Base-by-base conservation (phyloP, 2,888 invertebrate species). In the Rhamnusium bicolor region DNA sequence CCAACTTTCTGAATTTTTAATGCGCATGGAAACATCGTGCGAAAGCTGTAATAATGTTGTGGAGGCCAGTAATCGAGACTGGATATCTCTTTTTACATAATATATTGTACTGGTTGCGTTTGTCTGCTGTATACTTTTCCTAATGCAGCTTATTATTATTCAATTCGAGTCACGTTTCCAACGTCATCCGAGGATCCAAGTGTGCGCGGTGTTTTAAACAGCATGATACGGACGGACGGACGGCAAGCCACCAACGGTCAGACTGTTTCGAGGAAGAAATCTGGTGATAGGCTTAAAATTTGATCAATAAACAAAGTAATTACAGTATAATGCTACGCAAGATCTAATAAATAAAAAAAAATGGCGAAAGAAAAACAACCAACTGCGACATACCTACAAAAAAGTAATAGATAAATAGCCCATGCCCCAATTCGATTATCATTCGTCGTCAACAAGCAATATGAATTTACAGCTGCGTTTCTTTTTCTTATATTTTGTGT, bases 61-160 rank as follows among this genome's bases (percentile, higher is more conserved):
- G 71, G 53, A 74, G 71, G 63, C 53, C 69, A 47, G 24, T 65
- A 71, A 74, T 40, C 67, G 56, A 68, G 68, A 71, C 51, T 67
- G 56, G 53, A 72, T 75, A 75, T 73, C 73, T 75, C 62, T 73
- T 71, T 71, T 71, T 71, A 73, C 73, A 69, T 76, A 76, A 76
- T 73, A 63, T 62, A 70, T 76, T 65, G 61, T 66, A 70, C 49
- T 72, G 65, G 60, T 49, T 71, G 63, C 58, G 58, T 71, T 66
- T 71, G 73, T 67, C 69, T 69, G 73, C 75, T 58, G 62, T 71
- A 73, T 70, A 65, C 75, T 76, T 73, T 72, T 73, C 72, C 73
- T 72, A 76, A 76, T 76, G 63, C 58, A 63, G 72, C 72, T 74
- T 70, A 74, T 77, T 77, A 73, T 77, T 77, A 77, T 77, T 74